A percentile compares a stretch with the other conserved stretches of the same genome.
phyloP scores from a whole-genome alignment of 2,113 vertebrate genomes.

The Aegithalos caudatus region DNA sequence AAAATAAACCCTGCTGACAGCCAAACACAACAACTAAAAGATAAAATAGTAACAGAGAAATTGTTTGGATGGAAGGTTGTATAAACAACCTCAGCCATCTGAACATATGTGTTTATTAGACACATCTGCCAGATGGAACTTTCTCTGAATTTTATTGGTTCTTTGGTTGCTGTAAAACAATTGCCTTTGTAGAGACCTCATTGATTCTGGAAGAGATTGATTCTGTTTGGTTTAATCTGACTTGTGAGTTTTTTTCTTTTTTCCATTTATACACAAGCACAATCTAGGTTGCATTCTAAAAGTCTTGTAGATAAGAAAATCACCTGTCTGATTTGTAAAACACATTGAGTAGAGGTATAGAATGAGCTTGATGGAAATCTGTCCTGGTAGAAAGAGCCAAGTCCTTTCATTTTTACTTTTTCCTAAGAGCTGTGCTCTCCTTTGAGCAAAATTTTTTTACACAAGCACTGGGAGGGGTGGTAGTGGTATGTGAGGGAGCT shows the following conservation, averaged over 20 bases:
- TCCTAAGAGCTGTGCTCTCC: background rate
- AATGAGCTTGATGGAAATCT: background rate
- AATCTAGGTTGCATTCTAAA: background rate
- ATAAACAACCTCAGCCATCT: background rate
- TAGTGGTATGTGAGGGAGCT: background rate
- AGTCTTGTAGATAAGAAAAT: background rate
- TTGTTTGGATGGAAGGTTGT: rapidly evolving
- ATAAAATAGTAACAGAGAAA: background rate
- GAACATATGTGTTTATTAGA: background rate
- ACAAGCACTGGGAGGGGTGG: background rate
- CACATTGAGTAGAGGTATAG: background rate
- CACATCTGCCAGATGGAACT: background rate
- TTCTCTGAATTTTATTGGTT: background rate
- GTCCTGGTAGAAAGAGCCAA: background rate
- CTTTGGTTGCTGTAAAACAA: background rate
- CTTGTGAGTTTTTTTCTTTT: background rate
- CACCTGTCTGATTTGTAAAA: background rate
- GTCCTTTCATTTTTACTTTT: background rate
- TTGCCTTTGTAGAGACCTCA: background rate
- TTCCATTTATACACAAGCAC: background rate
- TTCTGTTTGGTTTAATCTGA: background rate
- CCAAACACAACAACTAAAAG: background rate
- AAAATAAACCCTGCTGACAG: background rate
- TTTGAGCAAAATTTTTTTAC: background rate
- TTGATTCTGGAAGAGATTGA: background rate